Conservation (phyloP, 2,113 vertebrate genomes). For the human region GRCh38 chr3:51075001-51075500, state of each 20-base stretch:
- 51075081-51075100: not conserved
- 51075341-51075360: conserved; percentile 88
- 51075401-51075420: conserved; percentile 97
- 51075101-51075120: not conserved
- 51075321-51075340: conserved; percentile 7
- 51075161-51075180: not conserved
- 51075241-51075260: not conserved
- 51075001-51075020: conserved; percentile 10
- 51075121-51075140: not conserved
- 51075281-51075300: not conserved
- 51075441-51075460: conserved; percentile 83
- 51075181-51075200: not conserved
- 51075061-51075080: conserved; percentile 14
- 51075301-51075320: not conserved
- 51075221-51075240: not conserved
- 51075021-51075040: conserved; percentile 55
- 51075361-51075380: conserved; percentile 96
- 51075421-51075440: conserved; percentile 99
- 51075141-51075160: conserved; percentile 38
- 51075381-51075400: conserved; percentile 98
- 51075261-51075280: not conserved
- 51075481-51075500: conserved; percentile 28
- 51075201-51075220: not conserved
- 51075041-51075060: conserved; percentile 15
- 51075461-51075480: not conserved